These are phyloP conservation scores for Trimorus sp. DNA, from an alignment of 2,888 invertebrate species.

Conservation along the genomic window DNA sequence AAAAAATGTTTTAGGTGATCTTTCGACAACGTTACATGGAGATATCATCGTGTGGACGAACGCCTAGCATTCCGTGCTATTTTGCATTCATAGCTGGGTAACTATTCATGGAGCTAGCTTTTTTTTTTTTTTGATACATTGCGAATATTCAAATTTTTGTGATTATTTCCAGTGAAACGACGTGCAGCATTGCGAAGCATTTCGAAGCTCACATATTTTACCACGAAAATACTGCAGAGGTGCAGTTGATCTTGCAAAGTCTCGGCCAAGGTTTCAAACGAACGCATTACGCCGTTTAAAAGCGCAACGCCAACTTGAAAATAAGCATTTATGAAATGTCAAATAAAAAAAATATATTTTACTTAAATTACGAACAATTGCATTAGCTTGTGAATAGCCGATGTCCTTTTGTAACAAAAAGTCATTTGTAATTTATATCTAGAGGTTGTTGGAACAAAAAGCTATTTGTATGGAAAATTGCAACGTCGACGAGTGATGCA, in stretches of 20 bases:
- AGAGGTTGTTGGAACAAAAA: too few relatives aligned
- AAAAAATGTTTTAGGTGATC: conserved; percentile 80
- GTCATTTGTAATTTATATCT: too few relatives aligned
- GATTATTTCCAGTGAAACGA: conserved; percentile 46
- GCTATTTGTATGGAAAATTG: too few relatives aligned
- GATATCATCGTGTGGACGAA: conserved; percentile 85
- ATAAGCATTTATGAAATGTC: conserved; percentile 14
- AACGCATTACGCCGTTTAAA: conserved; percentile 83
- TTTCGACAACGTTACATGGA: conserved; percentile 85
- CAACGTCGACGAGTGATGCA: too few relatives aligned
- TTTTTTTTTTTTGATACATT: background rate
- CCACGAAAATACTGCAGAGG: conserved; percentile 77
- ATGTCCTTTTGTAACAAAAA: too few relatives aligned
- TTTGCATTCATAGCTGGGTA: conserved; percentile 86
- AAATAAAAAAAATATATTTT: conserved; percentile 33
- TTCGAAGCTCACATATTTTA: conserved; percentile 63
- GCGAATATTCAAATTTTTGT: background rate
- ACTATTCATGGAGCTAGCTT: too few relatives aligned
- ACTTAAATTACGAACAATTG: conserved; percentile 2
- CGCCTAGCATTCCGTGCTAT: conserved; percentile 82
- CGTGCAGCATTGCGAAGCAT: conserved; percentile 53
- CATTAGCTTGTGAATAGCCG: too few relatives aligned
- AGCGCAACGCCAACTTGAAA: conserved; percentile 3
- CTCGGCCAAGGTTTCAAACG: conserved; percentile 83
- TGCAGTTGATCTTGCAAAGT: conserved; percentile 82